Conservation (phyloP, 2,113 vertebrate genomes). For the Alectura lathami region DNA sequence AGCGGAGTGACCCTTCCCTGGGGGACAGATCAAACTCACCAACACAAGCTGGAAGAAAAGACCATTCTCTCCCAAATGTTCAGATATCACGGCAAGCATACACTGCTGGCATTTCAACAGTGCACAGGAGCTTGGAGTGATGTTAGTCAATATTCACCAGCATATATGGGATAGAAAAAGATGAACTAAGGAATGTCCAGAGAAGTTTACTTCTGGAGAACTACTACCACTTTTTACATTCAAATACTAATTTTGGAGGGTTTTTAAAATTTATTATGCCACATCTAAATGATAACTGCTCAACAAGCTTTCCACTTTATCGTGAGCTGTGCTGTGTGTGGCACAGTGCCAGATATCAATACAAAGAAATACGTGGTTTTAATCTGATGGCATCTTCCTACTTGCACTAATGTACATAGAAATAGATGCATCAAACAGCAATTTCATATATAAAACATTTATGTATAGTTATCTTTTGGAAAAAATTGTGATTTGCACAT, state of each 20-base stretch:
- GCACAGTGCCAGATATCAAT: background rate
- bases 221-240: background rate
- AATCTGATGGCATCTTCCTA: background rate
- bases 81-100: fast-evolving
- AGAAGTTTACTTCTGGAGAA: background rate
- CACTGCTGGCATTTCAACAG: background rate
- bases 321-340: background rate
- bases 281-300: background rate
- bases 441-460: background rate
- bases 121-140: background rate
- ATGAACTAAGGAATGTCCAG: background rate
- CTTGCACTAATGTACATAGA: background rate
- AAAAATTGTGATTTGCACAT: constrained; percentile 15
- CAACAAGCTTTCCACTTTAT: fast-evolving
- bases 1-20: background rate
- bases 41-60: background rate
- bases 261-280: too few species aligned
- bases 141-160: background rate
- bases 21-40: background rate
- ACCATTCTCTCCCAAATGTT: background rate
- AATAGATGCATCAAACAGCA: background rate
- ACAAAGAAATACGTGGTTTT: background rate
- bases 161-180: background rate
- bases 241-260: background rate
- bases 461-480: background rate